A percentile compares a stretch with the other conserved stretches of the same genome.
Conservation (phyloP, 2,888 invertebrate genomes). For the Lysandra bellargus region DNA sequence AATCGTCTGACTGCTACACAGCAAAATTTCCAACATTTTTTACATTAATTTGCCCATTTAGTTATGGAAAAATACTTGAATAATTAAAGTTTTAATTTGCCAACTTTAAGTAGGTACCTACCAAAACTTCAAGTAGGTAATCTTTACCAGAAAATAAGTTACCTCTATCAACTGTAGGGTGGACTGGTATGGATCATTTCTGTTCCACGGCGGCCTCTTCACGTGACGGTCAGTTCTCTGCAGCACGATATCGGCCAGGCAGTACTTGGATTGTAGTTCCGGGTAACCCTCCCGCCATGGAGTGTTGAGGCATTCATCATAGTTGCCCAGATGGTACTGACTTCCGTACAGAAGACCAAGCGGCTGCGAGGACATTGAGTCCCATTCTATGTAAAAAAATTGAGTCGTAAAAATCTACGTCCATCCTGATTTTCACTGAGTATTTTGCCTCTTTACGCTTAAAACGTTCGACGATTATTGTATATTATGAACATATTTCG, state of each 20-base stretch:
- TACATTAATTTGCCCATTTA: not conserved
- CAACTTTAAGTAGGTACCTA: not conserved
- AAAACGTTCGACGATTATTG: too few species aligned
- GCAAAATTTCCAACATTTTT: not conserved
- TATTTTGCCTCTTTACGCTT: too few species aligned
- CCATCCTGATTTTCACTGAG: too few species aligned
- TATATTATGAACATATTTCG: too few species aligned
- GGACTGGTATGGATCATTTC: conserved; percentile 63
- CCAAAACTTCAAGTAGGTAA: not conserved
- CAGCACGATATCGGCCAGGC: conserved; percentile 71
- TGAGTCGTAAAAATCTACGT: too few species aligned
- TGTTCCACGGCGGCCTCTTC: conserved; percentile 49
- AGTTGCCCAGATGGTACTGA: conserved; percentile 81
- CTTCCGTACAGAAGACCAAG: conserved; percentile 79
- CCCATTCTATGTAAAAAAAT: conserved; percentile 71
- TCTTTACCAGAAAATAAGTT: conserved; percentile 38
- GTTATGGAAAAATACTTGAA: not conserved
- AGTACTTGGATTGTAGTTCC: conserved; percentile 69
- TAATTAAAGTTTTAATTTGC: not conserved
- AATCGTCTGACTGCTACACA: not conserved
- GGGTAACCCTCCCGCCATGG: conserved; percentile 58
- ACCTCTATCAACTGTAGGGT: conserved; percentile 73
- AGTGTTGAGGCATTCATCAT: conserved; percentile 78
- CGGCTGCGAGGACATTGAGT: conserved; percentile 80
- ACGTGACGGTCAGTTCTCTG: conserved; percentile 55